phyloP scores from a whole-genome alignment of 2,113 vertebrate species.

The Emydocephalus ijimae region DNA sequence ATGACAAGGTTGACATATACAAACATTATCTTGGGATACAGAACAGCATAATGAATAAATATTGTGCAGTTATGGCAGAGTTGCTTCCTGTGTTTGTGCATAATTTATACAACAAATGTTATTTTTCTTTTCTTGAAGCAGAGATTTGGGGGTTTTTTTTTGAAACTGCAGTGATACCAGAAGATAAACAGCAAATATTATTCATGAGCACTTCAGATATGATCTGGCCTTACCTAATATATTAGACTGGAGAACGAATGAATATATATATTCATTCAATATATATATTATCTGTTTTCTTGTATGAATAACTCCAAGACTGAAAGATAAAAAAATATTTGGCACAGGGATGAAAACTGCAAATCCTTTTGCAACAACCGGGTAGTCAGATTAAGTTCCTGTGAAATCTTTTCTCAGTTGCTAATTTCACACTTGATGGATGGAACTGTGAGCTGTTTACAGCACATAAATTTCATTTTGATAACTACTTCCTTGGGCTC shows the following conservation, averaged over 20 bases:
- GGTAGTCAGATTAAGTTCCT: conserved; percentile 42
- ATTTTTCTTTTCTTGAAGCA: not conserved
- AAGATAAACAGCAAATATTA: not conserved
- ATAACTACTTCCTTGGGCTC: conserved; percentile 45
- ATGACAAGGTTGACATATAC: not conserved
- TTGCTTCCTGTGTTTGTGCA: not conserved
- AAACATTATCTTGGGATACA: not conserved
- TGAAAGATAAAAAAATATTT: conserved; percentile 54
- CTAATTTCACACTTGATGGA: conserved; percentile 54
- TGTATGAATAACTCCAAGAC: conserved; percentile 48
- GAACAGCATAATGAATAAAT: not conserved
- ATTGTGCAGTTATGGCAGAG: not conserved
- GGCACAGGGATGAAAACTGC: conserved; percentile 37
- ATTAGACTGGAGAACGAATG: not conserved
- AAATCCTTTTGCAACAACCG: conserved; percentile 36
- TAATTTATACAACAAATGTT: not conserved
- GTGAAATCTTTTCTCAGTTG: conserved; percentile 58
- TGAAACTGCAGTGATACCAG: not conserved
- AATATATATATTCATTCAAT: not conserved
- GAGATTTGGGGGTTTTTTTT: not conserved
- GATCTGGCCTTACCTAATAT: not conserved
- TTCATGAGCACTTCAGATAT: not conserved
- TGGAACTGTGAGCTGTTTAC: conserved; percentile 40
- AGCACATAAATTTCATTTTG: conserved; percentile 50
- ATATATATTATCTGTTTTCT: conserved; percentile 43